Evolutionary conservation across 2,113 vertebrate genomes (phyloP), one percentile per base, ranked within the genome.

Genomic region (Lethenteron reissneri): DNA sequence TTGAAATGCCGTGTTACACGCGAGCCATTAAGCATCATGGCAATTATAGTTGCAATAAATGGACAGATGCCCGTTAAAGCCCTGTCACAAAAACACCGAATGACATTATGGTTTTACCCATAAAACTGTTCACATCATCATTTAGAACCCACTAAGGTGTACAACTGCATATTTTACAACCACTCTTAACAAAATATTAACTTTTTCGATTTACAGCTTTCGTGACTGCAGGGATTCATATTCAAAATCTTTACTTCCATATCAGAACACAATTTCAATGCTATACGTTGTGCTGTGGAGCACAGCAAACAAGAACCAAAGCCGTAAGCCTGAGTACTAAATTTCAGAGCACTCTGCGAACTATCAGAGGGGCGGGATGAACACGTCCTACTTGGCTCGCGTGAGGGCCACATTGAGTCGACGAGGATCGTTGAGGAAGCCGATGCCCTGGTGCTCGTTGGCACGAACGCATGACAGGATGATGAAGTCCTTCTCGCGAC

Each of bases 331-430:
- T 41, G 41, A 41, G 41, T 41, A 41, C 25, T 25, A 11, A 25
- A 69, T 69, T 69, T 25, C 9, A 10, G n/a, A 25, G n/a, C 25
- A 68, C 62, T n/a, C 15, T 9, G 19, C 19, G 15, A 68, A 8
- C 15, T 7, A 15, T 68, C 15, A 68, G 7, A 68, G 15, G 62
- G 19, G 62, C 17, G 17, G 19, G 19, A 68, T 19, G 15, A 68
- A 68, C 58, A 21, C 56, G 0, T 1, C 19, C 75, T 76, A 95
- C 92, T 88, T 88, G 41, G 94, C 94, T 80, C 94, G 82, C 7
- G 94, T 99, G 57, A 99, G 85, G 10, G 94, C 94, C 74, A 99
- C 94, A 0, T 99, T 99, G n/a, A 99, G 88, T 71, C 94, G 86
- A 14, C 94, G 80, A 5, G 94, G 94, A 78, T 99, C 94, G 1